Base-by-base conservation (phyloP, 2,888 invertebrate species). In the Perithous albicinctus region DNA sequence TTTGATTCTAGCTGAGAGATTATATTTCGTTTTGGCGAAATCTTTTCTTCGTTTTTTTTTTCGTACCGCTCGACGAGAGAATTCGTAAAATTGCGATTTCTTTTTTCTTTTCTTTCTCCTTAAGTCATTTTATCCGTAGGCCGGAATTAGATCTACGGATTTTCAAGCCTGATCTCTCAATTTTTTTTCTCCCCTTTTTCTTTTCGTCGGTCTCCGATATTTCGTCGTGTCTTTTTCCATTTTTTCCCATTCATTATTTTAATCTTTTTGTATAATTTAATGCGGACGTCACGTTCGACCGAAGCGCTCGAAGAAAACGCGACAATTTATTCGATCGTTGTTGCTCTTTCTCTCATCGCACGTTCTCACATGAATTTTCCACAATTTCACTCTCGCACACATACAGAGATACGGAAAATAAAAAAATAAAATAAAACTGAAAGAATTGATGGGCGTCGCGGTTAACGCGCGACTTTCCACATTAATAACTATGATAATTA, bases 201-300 rank as follows among this genome's bases (percentile, higher is more conserved):
- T n/a, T 41, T 61, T 35, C 59, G 32, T 69, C 59, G 12, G 48
- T 51, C 66, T 46, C 63, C 59, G 54, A 38, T 80, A 67, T 66
- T 78, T 46, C 63, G 48, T 35, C 46, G 15, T 66, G 35, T 48
- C 67, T 73, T 74, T 35, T 29, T 63, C 15, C 59, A 7, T 23
- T 23, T 59, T 76, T 43, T 69, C 38, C 56, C 43, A 32, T 35
- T 43, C 48, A 26, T 76, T 66, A 15, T 66, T 64, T 41, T 15
- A 61, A n/a, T n/a, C n/a, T n/a, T 32, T 56, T 75, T 64, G 63
- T 70, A 82, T 79, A 79, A 77, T 72, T 77, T 61, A 77, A 73
- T 77, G 80, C 80, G 61, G 80, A 80, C 77, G 77, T 80, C 72
- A 63, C 78, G 78, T 81, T 81, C 81, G 78, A 81, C 81, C 81